These are phyloP conservation scores for Dicerorhinus sumatrensis DNA, from an alignment of 2,113 vertebrate species.

Conservation along the genomic window DNA sequence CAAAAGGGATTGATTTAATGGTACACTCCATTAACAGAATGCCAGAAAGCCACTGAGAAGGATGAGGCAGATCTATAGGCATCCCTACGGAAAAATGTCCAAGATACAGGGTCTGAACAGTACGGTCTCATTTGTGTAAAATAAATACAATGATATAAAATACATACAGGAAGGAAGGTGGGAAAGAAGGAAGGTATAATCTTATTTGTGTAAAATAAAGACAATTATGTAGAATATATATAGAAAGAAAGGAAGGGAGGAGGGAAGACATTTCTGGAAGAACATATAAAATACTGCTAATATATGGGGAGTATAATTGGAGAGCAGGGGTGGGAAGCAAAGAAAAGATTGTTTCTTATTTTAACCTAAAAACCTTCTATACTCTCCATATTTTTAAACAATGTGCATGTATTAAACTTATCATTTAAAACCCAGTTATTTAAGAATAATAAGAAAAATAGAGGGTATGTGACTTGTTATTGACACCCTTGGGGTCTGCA, in stretches of 20 bases:
- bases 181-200: background rate
- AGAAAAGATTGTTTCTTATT: background rate
- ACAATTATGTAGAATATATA: background rate
- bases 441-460: slow-evolving; percentile 54
- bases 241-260: background rate
- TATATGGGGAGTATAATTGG: background rate
- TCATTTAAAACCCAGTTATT: slow-evolving; percentile 51
- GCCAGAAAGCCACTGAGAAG: background rate
- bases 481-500: background rate
- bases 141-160: background rate
- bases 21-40: background rate
- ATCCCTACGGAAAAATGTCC: background rate
- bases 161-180: background rate
- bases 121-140: background rate
- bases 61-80: background rate
- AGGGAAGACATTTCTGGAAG: slow-evolving; percentile 38
- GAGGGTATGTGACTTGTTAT: slow-evolving; percentile 21
- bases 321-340: background rate
- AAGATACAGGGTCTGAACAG: background rate
- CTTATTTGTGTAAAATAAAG: slow-evolving; percentile 46
- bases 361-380: slow-evolving; percentile 35
- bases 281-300: slow-evolving; percentile 9
- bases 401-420: background rate
- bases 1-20: background rate
- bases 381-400: slow-evolving; percentile 51